These are phyloP conservation scores for Chrysolina americana DNA, from an alignment of 2,888 invertebrate genomes.

Conservation along the genomic window DNA sequence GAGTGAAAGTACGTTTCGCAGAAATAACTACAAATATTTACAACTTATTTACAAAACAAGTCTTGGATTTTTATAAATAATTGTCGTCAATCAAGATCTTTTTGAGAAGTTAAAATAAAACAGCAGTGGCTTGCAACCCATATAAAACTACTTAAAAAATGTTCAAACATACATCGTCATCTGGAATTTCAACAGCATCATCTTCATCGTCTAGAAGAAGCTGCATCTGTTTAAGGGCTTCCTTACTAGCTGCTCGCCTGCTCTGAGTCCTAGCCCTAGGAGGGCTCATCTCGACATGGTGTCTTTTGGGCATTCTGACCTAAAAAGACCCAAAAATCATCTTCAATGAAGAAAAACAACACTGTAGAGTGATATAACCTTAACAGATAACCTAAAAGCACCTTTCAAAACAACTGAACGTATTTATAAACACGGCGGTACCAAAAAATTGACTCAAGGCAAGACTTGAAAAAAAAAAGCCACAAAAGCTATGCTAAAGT, in stretches of 20 bases:
- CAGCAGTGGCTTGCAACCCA: neutral
- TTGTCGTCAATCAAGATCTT: too few relatives aligned
- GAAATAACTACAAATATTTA: too few relatives aligned
- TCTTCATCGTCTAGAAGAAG: conserved; percentile 64
- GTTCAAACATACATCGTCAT: conserved; percentile 59
- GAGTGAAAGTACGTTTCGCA: too few relatives aligned
- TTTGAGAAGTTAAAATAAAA: neutral
- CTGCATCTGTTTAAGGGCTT: conserved; percentile 67
- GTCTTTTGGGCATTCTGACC: conserved; percentile 60
- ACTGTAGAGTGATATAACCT: conserved; percentile 24
- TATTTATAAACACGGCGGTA: conserved; percentile 24
- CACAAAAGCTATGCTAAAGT: neutral
- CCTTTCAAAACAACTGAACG: conserved; percentile 15
- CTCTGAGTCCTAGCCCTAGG: conserved; percentile 56
- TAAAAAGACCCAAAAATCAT: conserved; percentile 8
- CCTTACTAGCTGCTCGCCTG: conserved; percentile 66
- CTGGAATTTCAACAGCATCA: conserved; percentile 70
- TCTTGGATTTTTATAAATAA: too few relatives aligned
- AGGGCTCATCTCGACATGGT: conserved; percentile 45
- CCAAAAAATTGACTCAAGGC: conserved; percentile 17
- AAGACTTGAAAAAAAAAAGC: neutral
- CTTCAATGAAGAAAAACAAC: neutral
- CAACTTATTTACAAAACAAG: too few relatives aligned
- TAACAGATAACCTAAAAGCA: conserved; percentile 1
- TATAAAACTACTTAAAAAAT: neutral